Base-by-base conservation (phyloP, 2,113 vertebrate species). In the Notechis scutatus region DNA sequence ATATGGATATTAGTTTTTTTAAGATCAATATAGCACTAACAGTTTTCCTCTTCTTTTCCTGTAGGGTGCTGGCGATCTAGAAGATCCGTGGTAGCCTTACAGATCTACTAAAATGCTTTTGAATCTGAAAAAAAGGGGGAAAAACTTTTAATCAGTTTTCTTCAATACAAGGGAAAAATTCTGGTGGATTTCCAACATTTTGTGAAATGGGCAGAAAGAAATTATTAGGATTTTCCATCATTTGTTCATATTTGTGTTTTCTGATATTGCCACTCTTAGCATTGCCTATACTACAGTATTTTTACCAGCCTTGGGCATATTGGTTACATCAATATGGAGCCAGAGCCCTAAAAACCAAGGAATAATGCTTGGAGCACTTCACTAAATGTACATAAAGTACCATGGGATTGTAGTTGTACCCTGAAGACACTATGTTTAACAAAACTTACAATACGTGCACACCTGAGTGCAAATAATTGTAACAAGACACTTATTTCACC, bases 21-120 rank as follows among this genome's bases (percentile, higher is more conserved):
- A 92, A 96, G 88, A 95, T 0, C 95, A 96, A 96, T 97, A 96
- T 94, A 97, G 96, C 97, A 97, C 96, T 97, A 97, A 97, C 97
- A 81, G 95, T 97, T 98, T 97, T 97, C 97, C 97, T 97, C 97
- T 98, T 98, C 96, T 97, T 97, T 98, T 96, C 97, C 97, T 98
- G 97, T 98, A 99, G 99, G 99, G 97, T 95, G 98, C 98, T 98
- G 98, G 98, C 94, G 99, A 99, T 97, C 97, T 99, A 97, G 99
- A 99, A 98, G 98, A 98, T 98, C 98, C 98, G 97, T 99, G 99
- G 99, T 99, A 99, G 99, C 98, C 98, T 98, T 98, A 98, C 97
- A 98, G 97, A 97, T 96, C 97, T 96, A 95, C 97, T 98, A 98
- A 97, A 97, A 98, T 98, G 97, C 96, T 98, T 98, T 98, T 99